Evolutionary conservation across 2,888 invertebrate species (phyloP).

Genomic region (Saturnia japonica): DNA sequence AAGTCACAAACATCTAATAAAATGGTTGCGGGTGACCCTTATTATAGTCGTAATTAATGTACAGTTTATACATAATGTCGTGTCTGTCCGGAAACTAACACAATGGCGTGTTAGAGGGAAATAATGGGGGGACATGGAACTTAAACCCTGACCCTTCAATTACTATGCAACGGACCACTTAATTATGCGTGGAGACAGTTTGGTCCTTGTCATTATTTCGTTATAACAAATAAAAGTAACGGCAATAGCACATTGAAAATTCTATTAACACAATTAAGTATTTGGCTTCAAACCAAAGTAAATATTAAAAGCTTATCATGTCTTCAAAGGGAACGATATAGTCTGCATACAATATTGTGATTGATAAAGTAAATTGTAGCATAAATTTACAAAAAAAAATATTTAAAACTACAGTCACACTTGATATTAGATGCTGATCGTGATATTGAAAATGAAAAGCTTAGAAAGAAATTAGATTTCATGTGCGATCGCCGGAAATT

Average conservation of each 20-base stretch:
- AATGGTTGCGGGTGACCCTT: slow-evolving; percentile 29
- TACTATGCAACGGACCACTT: slow-evolving; percentile 38
- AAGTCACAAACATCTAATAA: slow-evolving; percentile 25
- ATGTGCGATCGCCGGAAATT: too few species aligned
- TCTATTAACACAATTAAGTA: background rate
- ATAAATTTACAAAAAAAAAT: too few species aligned
- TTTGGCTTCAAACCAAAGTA: background rate
- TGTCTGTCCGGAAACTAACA: slow-evolving; percentile 43
- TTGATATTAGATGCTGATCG: too few species aligned
- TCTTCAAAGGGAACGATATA: background rate
- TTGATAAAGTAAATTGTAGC: too few species aligned
- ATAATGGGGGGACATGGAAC: slow-evolving; percentile 47
- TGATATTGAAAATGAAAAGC: too few species aligned
- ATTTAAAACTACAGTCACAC: too few species aligned
- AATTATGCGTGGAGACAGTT: slow-evolving; percentile 35
- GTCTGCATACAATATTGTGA: too few species aligned
- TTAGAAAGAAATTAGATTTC: too few species aligned
- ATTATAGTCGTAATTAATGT: slow-evolving; percentile 42
- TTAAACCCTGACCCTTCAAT: slow-evolving; percentile 46
- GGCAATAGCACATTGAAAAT: background rate
- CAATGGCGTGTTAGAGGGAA: slow-evolving; percentile 40
- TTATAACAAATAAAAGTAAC: slow-evolving; percentile 11
- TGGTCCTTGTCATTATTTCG: background rate
- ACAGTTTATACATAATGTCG: slow-evolving; percentile 29
- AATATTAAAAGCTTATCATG: too few species aligned